phyloP scores from a whole-genome alignment of 1,140 invertebrate species.

The Diabrotica virgifera region DNA sequence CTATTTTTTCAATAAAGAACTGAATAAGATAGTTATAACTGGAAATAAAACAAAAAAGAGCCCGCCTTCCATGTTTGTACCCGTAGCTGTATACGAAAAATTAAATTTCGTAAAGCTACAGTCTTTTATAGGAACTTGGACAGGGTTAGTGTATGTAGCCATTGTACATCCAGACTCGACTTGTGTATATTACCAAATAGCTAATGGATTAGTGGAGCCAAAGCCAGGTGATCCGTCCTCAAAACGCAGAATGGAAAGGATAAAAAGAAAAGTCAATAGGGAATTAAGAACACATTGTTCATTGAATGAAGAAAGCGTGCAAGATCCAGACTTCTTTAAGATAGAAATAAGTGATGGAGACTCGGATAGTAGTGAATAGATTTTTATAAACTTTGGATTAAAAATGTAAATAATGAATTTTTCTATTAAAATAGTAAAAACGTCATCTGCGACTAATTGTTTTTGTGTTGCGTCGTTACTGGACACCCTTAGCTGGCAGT shows the following conservation, averaged over 20 bases:
- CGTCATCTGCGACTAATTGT: no score
- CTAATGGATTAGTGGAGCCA: conserved; percentile 30
- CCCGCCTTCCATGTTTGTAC: conserved; percentile 29
- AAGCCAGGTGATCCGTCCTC: conserved; percentile 18
- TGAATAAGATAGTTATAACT: conserved; percentile 31
- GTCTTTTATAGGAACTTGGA: conserved; percentile 16
- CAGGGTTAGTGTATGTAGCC: conserved; percentile 30
- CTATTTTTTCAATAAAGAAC: conserved; percentile 26
- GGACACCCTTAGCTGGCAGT: no score
- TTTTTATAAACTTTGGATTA: no score
- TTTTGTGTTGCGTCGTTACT: no score
- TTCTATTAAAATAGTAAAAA: no score
- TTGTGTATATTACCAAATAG: conserved; percentile 40
- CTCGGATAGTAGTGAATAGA: no score
- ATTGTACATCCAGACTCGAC: conserved; percentile 41
- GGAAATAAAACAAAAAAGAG: conserved; percentile 31
- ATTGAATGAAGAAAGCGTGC: no score
- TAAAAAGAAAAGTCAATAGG: conserved; percentile 30
- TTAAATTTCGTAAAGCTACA: conserved; percentile 34
- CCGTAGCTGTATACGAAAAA: conserved; percentile 28
- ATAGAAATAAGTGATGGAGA: no score
- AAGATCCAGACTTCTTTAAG: no score
- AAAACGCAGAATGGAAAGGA: conserved; percentile 32
- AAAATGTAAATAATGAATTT: no score
- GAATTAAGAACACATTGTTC: conserved; percentile 30